Evolutionary conservation across 2,113 vertebrate genomes (phyloP).

Genomic region (Arizona elegans): DNA sequence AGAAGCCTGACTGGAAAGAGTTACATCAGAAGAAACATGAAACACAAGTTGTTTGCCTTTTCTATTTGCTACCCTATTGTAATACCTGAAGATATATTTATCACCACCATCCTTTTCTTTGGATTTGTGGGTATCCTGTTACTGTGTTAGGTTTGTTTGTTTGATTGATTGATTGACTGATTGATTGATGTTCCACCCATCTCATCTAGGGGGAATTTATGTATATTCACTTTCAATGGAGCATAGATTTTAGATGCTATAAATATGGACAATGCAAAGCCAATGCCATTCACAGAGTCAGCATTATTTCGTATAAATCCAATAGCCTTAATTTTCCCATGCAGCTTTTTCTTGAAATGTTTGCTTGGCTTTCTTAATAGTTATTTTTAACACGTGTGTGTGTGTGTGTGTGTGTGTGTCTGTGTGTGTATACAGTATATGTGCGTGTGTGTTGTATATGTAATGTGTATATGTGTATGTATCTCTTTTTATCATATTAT

Average conservation of each 20-base stretch:
- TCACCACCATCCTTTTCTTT: background rate
- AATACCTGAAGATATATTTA: background rate
- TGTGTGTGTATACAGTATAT: too few relatives aligned
- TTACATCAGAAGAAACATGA: background rate
- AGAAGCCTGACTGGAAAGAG: background rate
- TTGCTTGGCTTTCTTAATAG: conserved; percentile 23
- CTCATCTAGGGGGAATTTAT: background rate
- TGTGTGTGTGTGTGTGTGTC: too few relatives aligned
- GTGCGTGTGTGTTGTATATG: background rate
- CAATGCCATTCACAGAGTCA: background rate
- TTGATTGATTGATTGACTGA: background rate
- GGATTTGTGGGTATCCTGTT: background rate
- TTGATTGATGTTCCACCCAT: background rate
- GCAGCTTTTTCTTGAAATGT: conserved; percentile 26
- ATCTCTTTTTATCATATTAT: conserved; percentile 13
- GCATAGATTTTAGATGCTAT: background rate
- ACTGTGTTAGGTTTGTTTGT: background rate
- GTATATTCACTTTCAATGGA: background rate
- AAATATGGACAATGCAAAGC: background rate
- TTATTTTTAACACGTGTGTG: background rate
- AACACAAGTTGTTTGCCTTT: background rate
- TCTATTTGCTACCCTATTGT: background rate
- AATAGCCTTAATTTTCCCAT: conserved; percentile 36
- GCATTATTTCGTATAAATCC: conserved; percentile 18
- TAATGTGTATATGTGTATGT: too few relatives aligned